Percentiles rank a stretch among this genome's conserved stretches.
Conservation (phyloP, 2,113 vertebrate species). For the Diphyllodes magnificus region DNA sequence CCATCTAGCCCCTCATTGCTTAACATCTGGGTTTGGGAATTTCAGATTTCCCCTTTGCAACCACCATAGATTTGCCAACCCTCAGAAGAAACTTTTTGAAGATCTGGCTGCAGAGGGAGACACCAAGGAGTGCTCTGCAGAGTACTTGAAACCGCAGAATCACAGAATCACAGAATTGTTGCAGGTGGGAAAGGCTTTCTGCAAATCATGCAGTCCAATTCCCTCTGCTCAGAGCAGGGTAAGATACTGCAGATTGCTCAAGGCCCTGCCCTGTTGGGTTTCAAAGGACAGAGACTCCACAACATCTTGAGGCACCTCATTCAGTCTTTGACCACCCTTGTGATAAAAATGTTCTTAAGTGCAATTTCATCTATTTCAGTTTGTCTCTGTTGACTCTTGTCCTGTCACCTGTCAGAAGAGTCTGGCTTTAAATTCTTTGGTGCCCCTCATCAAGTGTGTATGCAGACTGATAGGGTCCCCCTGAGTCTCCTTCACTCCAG, state of each 20-base stretch:
- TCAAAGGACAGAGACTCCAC: neutral
- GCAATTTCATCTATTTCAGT: neutral
- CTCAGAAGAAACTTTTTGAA: neutral
- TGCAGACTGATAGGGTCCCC: neutral
- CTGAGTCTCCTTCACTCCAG: neutral
- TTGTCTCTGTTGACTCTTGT: neutral
- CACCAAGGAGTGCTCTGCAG: neutral
- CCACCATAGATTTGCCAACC: neutral
- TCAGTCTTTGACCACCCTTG: neutral
- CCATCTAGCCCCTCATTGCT: neutral
- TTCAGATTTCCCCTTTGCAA: neutral
- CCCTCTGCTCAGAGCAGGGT: neutral
- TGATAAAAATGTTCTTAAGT: neutral
- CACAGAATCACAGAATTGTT: neutral
- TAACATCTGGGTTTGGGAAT: neutral
- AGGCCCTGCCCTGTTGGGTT: neutral
- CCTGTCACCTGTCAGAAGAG: neutral
- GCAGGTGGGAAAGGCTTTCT: neutral
- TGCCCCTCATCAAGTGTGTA: neutral
- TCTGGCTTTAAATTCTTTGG: neutral
- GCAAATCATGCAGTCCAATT: neutral
- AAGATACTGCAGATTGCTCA: neutral
- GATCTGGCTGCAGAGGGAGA: neutral
- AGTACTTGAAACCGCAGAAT: neutral
- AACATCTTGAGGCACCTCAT: fast-evolving